Percentiles rank a stretch among this genome's conserved stretches.
Conservation (phyloP, 2,797 vertebrate species). For the Sandelia bainsii region DNA sequence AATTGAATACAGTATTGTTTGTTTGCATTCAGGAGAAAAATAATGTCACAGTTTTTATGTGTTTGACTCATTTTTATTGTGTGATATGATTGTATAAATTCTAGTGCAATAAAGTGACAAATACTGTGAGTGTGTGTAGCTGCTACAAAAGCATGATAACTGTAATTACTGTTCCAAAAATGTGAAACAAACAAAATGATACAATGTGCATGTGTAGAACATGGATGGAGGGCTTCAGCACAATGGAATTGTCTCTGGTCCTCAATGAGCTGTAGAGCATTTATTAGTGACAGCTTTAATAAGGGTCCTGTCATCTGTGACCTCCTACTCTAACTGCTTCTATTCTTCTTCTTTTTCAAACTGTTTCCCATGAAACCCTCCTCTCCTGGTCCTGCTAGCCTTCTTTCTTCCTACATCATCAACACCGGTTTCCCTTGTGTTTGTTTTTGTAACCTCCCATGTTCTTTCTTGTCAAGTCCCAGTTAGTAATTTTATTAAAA, state of each 20-base stretch:
- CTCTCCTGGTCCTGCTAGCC: conserved; percentile 19
- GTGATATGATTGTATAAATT: background rate
- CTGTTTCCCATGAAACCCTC: conserved; percentile 7
- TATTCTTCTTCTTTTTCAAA: conserved; percentile 36
- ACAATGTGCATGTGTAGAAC: background rate
- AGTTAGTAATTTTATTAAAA: background rate
- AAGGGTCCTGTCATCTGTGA: conserved; percentile 37
- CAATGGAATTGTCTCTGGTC: background rate
- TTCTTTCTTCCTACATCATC: background rate
- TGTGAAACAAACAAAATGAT: conserved; percentile 20
- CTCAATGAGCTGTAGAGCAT: conserved; percentile 35
- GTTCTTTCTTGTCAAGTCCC: background rate
- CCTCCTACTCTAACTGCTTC: conserved; percentile 22
- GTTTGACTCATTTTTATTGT: background rate
- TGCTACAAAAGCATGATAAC: background rate
- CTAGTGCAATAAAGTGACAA: conserved; percentile 21
- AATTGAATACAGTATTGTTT: background rate
- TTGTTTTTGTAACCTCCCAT: background rate
- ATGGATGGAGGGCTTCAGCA: background rate
- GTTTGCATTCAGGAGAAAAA: conserved; percentile 7
- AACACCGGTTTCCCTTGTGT: background rate
- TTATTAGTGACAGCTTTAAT: conserved; percentile 54
- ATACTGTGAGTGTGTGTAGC: background rate
- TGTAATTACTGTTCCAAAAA: conserved; percentile 5
- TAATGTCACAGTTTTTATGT: background rate